Base-by-base conservation (phyloP, 1,140 invertebrate genomes). In the Olivierus martensii region DNA sequence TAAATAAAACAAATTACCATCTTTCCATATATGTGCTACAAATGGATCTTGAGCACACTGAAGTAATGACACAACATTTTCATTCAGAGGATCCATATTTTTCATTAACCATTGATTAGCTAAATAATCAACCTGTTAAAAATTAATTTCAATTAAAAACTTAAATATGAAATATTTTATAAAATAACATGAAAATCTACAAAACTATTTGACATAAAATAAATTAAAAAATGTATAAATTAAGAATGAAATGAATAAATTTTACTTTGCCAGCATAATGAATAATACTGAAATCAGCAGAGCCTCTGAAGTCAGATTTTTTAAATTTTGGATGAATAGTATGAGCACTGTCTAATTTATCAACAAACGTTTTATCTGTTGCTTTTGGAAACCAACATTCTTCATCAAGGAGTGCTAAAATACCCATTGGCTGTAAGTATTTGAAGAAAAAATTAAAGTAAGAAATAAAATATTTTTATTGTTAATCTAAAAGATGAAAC, bases 341-440 rank as follows among this genome's bases (percentile, higher is more conserved):
- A 69, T 99, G 94, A 15, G 93, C 87, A 18, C 80, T 81, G 0
- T 91, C 80, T 14, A 99, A 72, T 68, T 99, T 99, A 57, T 99
- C 96, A 2, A 97, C 93, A 67, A 99, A 96, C 0, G 90, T 90
- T 68, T 97, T 97, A 68, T 99, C 95, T 3, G 93, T 99, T 0
- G 96, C 94, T 73, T 99, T 99, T 0, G 96, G 96, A 79, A 99
- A 98, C 81, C 91, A 91, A 68, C 94, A 99, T 69, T 98, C 93
- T 68, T 99, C 95, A 68, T 99, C 95, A 21, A 99, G 69, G 14
- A 99, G 73, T 1, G 95, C 91, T 79, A 99, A 84, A 59, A 99
- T 93, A 65, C 96, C 96, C 84, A 98, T 97, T 0, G 93, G 94
- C 76, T 81, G 60, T 42, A 72, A 17, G 37, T 9, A 34, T n/a